Base-by-base conservation (phyloP, 2,797 vertebrate species). In the Podarcis siculus region DNA sequence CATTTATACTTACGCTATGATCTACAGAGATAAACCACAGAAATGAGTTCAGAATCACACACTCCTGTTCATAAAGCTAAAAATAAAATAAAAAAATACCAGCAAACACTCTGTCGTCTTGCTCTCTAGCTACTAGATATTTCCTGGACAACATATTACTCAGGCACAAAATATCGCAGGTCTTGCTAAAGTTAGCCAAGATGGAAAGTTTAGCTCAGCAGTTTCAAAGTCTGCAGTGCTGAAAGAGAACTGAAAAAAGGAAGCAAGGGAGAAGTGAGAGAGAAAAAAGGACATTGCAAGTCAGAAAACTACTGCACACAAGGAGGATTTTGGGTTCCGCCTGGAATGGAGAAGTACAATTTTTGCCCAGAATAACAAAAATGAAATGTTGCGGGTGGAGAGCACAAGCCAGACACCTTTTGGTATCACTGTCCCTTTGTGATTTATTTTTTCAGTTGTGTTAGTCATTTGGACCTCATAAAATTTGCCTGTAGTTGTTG, bases 161-260 rank as follows among this genome's bases (percentile, higher is more conserved):
- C 64, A 39, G 37, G 55, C 67, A 61, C 66, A 83, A 83, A 71
- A 58, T 49, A 32, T 58, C 49, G 45, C 23, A 49, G 67, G n/a
- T 21, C 37, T 42, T 9, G 55, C 37, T 80, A 73, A 80, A 85
- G 25, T 69, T 85, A 67, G 61, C 32, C 25, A 77, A 42, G 19
- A 4, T 89, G 83, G 79, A 86, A 86, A 80, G 42, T 75, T 55
- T 76, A 69, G 32, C 39, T 89, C 45, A 77, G 88, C 83, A 76
- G 32, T 66, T 82, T 81, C 42, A 69, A 82, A 39, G 32, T 69
- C 25, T 76, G 37, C 42, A 82, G 19, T 19, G 10, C 10, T 4
- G 30, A 88, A 32, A 39, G 45, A 79, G 83, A 85, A 81, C 58
- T n/a, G 13, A 58, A 77, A 67, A 58, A 49, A 69, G 66, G 71